Conservation (phyloP, 2,888 invertebrate genomes). For the Perizoma affinitatum region DNA sequence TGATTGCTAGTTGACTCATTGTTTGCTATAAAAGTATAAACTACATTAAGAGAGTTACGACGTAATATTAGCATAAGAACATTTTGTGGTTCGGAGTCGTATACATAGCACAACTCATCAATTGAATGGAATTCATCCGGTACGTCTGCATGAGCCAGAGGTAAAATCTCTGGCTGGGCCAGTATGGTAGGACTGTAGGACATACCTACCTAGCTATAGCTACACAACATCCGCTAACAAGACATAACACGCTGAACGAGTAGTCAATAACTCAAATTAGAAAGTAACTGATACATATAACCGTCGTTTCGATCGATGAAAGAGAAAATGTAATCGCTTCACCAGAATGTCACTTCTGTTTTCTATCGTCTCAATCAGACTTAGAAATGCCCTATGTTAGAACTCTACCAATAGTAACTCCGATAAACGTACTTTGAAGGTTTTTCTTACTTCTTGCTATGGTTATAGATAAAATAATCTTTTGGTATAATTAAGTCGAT, state of each 20-base stretch:
- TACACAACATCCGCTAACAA: conserved; percentile 54
- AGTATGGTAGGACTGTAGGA: conserved; percentile 36
- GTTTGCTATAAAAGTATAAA: conserved; percentile 36
- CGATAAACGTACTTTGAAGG: no score
- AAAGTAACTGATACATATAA: conserved; percentile 60
- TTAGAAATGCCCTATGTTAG: neutral
- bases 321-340: conserved; percentile 46
- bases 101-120: conserved; percentile 48
- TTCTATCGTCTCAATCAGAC: conserved; percentile 11
- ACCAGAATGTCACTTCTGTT: conserved; percentile 32
- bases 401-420: neutral
- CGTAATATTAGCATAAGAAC: conserved; percentile 48
- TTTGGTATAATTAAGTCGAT: conserved; percentile 8
- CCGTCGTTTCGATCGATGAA: conserved; percentile 59
- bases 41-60: conserved; percentile 42
- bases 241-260: conserved; percentile 44
- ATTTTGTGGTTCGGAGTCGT: conserved; percentile 37
- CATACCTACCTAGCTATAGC: conserved; percentile 36
- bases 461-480: no score
- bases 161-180: no score
- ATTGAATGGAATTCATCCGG: conserved; percentile 51
- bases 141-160: conserved; percentile 27
- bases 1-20: conserved; percentile 43
- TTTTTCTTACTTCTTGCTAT: no score
- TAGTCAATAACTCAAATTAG: conserved; percentile 63